Evolutionary conservation across 2,888 invertebrate genomes (phyloP).

Genomic region (Hydrotaea diabolus): DNA sequence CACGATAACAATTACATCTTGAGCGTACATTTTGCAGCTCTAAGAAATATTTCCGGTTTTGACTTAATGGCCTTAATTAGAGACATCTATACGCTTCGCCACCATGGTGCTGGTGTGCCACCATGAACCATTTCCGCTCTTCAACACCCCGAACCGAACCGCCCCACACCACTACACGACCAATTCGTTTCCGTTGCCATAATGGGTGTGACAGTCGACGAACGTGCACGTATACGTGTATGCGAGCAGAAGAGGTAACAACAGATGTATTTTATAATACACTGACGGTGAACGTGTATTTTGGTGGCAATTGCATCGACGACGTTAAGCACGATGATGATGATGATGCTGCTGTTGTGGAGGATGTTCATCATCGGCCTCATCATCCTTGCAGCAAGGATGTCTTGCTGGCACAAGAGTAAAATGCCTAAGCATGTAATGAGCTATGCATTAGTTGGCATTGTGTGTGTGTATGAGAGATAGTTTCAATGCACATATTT

Average conservation of each 20-base stretch:
- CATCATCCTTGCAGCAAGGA: not conserved
- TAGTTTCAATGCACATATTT: not conserved
- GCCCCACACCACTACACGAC: not conserved
- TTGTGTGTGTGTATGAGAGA: not conserved
- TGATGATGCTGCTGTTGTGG: conserved; percentile 29
- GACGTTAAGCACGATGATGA: not conserved
- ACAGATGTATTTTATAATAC: conserved; percentile 60
- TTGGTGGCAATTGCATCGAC: conserved; percentile 35
- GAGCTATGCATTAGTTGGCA: conserved; percentile 1
- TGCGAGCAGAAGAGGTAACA: conserved; percentile 38
- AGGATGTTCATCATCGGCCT: conserved; percentile 13
- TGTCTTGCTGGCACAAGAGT: conserved; percentile 38
- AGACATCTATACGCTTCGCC: conserved; percentile 56
- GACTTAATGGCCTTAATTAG: conserved; percentile 67
- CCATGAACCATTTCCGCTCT: conserved; percentile 7
- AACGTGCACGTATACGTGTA: not conserved
- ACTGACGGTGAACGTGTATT: conserved; percentile 42
- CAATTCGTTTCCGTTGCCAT: not conserved
- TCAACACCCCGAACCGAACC: not conserved
- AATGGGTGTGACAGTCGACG: conserved; percentile 8
- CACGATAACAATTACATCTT: conserved; percentile 29
- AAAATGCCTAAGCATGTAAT: conserved; percentile 34
- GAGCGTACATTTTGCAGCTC: conserved; percentile 26
- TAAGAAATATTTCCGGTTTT: conserved; percentile 67
- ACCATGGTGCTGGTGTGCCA: conserved; percentile 14